These are phyloP conservation scores for Priocnemis perturbator DNA, from an alignment of 2,888 invertebrate genomes.

Conservation along the genomic window DNA sequence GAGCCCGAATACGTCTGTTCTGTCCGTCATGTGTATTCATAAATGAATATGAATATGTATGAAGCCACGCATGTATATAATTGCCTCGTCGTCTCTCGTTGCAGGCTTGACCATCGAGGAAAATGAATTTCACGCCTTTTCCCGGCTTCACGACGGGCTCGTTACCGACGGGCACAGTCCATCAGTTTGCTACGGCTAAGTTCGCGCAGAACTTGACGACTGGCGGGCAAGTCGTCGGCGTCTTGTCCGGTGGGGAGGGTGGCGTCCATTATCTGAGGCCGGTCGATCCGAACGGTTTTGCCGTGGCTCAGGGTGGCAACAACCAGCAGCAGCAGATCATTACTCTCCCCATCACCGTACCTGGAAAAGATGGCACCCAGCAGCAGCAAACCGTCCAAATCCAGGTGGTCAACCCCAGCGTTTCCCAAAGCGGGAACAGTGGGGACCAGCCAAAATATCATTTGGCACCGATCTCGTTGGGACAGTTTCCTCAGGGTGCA, in stretches of 20 bases:
- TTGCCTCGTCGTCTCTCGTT: too few species aligned
- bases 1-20: too few species aligned
- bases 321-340: slow-evolving; percentile 82
- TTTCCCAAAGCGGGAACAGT: slow-evolving; percentile 75
- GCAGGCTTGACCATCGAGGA: slow-evolving; percentile 54
- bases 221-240: slow-evolving; percentile 83
- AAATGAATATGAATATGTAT: too few species aligned
- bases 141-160: slow-evolving; percentile 80
- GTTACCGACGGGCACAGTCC: slow-evolving; percentile 79
- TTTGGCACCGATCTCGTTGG: slow-evolving; percentile 84
- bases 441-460: slow-evolving; percentile 84
- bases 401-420: slow-evolving; percentile 82
- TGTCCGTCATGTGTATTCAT: too few species aligned
- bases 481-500: slow-evolving; percentile 83
- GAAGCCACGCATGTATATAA: too few species aligned
- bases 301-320: slow-evolving; percentile 70
- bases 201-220: slow-evolving; percentile 84
- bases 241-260: slow-evolving; percentile 83
- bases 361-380: slow-evolving; percentile 85
- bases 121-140: slow-evolving; percentile 89
- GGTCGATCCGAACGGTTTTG: slow-evolving; percentile 77
- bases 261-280: slow-evolving; percentile 86
- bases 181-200: slow-evolving; percentile 81
- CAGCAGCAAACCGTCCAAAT: slow-evolving; percentile 85
- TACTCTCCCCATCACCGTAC: slow-evolving; percentile 86